Conservation (phyloP, 2,113 vertebrate genomes). For the Equus quagga region DNA sequence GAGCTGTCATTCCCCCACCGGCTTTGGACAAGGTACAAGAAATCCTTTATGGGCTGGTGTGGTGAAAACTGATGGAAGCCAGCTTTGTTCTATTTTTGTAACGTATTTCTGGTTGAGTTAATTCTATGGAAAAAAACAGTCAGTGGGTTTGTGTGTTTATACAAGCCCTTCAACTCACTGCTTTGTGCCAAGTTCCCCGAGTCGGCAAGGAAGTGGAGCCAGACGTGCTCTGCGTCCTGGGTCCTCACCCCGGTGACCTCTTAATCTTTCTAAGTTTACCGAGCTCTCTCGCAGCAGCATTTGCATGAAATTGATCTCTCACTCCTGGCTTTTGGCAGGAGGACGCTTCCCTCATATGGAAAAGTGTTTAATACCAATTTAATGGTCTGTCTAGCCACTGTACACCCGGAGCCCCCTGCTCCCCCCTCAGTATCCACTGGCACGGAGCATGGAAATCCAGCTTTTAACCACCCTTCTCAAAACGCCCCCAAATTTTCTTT, state of each 20-base stretch:
- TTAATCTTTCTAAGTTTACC: conserved; percentile 87
- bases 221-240: conserved; percentile 87
- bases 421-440: conserved; percentile 70
- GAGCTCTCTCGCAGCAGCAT: conserved; percentile 81
- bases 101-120: conserved; percentile 82
- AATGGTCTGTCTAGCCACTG: conserved; percentile 89
- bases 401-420: conserved; percentile 71
- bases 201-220: conserved; percentile 89
- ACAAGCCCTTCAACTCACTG: conserved; percentile 82
- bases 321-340: conserved; percentile 86
- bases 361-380: conserved; percentile 90
- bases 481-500: conserved; percentile 74
- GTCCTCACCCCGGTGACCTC: conserved; percentile 88
- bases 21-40: conserved; percentile 79
- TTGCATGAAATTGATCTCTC: conserved; percentile 85
- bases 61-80: conserved; percentile 85
- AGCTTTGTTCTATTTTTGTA: conserved; percentile 85
- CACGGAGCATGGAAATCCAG: conserved; percentile 82
- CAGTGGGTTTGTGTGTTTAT: conserved; percentile 87
- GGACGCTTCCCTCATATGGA: conserved; percentile 89
- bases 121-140: conserved; percentile 87
- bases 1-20: not conserved
- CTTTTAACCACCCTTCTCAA: conserved; percentile 70
- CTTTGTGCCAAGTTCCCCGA: conserved; percentile 84
- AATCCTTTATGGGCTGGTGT: conserved; percentile 78